Evolutionary conservation across 2,888 invertebrate species (phyloP), one percentile per base, ranked within the genome.

Genomic region (Coronaproctus castanopsis): DNA sequence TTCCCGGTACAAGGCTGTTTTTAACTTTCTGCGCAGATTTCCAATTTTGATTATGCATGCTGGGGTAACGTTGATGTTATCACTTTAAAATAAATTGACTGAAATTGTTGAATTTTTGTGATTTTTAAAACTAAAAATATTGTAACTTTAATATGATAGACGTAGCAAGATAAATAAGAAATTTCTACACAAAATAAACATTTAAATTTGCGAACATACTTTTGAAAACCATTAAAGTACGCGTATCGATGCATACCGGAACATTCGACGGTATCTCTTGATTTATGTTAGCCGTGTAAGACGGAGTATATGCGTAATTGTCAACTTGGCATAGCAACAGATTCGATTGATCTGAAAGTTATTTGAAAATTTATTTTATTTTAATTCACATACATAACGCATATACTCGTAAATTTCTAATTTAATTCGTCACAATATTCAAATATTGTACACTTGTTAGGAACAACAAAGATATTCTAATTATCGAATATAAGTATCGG

Each of bases 171-270:
- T n/a, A 52, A n/a, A 52, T 21, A 48, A 18, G 10, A 48, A 48
- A 10, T 10, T 48, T 10, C 10, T 48, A 18, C 10, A 18, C 49
- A 48, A n/a, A n/a, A 20, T 3, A 52, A 20, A 52, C 5, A 10
- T 52, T 52, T 50, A 62, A 67, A 57, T n/a, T n/a, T n/a, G n/a
- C n/a, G n/a, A n/a, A n/a, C 61, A 71, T 71, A 76, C 82, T 80
- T 72, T 79, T 80, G 66, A 80, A 84, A 19, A 84, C 75, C 67
- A 83, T 78, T 62, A 86, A 75, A 67, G 82, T 80, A 69, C 79
- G 79, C 62, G 78, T 78, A 21, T 81, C 78, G 61, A 86, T 78
- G 66, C 83, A 83, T 14, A 80, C 75, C 0, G 85, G 84, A 14
- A 73, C 69, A 18, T 70, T 68, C 52, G 74, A 71, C 19, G 73